Base-by-base conservation (phyloP, 1,140 invertebrate genomes). In the Drosophila sulfurigaster region DNA sequence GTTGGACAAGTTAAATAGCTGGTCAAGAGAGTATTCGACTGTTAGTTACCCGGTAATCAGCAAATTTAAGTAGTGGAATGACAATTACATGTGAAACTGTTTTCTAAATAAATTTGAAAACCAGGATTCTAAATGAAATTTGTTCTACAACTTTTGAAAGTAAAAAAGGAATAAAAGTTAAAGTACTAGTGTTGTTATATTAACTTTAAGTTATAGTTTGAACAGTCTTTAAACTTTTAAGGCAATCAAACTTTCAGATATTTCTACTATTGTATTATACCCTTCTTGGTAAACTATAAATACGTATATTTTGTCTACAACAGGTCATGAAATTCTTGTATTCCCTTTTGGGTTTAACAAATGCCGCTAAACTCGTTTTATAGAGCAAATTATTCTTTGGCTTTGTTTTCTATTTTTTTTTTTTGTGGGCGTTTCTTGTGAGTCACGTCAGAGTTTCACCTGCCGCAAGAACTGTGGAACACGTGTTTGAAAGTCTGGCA, bases 401-500 rank as follows among this genome's bases (percentile, higher is more conserved):
- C 20, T 25, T 0, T 25, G 59, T 58, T 3, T 35, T n/a, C 5
- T 11, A 30, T 16, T 15, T 62, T 16, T 35, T 13, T 11, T 38
- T 45, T 59, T 63, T 38, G 83, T 87, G 75, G 82, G 82, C 82
- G 83, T 77, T 67, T 48, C 35, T 16, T 35, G 28, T 88, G 82
- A 87, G 60, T 87, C 82, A 87, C 32, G 66, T 20, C 28, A 43
- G 54, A 74, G 82, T 87, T 87, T 88, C 83, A 87, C 82, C 83
- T 87, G 82, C 45, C 41, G 60, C 49, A 38, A 46, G 38, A 65
- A 70, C 54, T 20, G 57, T 56, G 76, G 67, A 80, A 81, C 83
- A 88, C 85, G 85, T 88, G 83, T 89, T 87, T 71, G 81, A 88
- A 89, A 88, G 77, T 83, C 80, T 81, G 15, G 30, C 64, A 66